These are phyloP conservation scores for Furcula furcula DNA, from an alignment of 2,888 invertebrate species.

Conservation along the genomic window DNA sequence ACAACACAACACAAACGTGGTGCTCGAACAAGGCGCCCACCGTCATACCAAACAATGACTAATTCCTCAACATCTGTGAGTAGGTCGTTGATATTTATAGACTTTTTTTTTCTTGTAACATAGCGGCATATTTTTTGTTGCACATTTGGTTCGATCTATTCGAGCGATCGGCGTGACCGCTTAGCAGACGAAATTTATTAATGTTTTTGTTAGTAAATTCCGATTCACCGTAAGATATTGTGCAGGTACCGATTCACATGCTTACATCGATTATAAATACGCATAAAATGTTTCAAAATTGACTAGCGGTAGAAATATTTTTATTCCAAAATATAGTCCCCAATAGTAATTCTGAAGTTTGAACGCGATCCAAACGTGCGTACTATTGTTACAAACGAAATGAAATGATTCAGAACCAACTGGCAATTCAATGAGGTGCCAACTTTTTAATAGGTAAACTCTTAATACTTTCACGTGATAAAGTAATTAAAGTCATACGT, in stretches of 20 bases:
- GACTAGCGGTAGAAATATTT: too few species aligned
- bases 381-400: too few species aligned
- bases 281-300: too few species aligned
- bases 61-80: constrained; percentile 26
- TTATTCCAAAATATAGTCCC: too few species aligned
- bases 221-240: not conserved
- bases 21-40: constrained; percentile 10
- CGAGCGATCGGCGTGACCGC: constrained; percentile 17
- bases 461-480: constrained; percentile 10
- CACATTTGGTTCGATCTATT: constrained; percentile 17
- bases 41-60: constrained; percentile 31
- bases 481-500: constrained; percentile 1
- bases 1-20: constrained; percentile 5
- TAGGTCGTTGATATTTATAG: constrained; percentile 32
- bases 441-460: constrained; percentile 16
- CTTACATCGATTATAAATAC: too few species aligned
- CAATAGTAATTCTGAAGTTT: too few species aligned
- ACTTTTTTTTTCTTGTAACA: constrained; percentile 17
- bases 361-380: too few species aligned
- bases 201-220: constrained; percentile 11
- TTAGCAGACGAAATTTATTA: constrained; percentile 13
- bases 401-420: too few species aligned
- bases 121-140: constrained; percentile 33
- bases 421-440: too few species aligned
- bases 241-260: not conserved